These are phyloP conservation scores for Cylloceria caligata DNA, from an alignment of 2,888 invertebrate genomes.

Conservation along the genomic window DNA sequence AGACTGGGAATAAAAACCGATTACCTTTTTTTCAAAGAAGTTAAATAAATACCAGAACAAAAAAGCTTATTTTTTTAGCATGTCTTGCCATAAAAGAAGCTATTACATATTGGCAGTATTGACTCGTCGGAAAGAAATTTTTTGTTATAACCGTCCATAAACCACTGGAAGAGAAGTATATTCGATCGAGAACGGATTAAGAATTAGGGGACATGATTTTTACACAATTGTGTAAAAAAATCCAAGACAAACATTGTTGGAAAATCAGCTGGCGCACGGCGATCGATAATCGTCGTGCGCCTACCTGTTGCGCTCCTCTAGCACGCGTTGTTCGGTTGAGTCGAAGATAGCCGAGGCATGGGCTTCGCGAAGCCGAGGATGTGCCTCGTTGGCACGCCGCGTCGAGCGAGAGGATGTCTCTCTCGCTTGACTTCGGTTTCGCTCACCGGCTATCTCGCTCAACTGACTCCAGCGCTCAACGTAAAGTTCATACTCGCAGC, in stretches of 20 bases:
- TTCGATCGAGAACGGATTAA: slow-evolving; percentile 66
- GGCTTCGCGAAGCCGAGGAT: no score
- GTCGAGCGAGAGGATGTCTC: no score
- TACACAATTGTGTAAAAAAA: slow-evolving; percentile 59
- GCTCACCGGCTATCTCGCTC: no score
- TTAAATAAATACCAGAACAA: slow-evolving; percentile 67
- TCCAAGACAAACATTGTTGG: slow-evolving; percentile 62
- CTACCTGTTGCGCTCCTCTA: no score
- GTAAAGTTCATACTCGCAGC: no score
- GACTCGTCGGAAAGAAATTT: slow-evolving; percentile 66
- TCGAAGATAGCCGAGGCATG: no score
- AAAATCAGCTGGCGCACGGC: no score
- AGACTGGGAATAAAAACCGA: slow-evolving; percentile 62
- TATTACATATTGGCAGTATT: slow-evolving; percentile 71
- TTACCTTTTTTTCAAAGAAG: slow-evolving; percentile 69
- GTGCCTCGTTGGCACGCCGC: no score
- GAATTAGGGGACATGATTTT: slow-evolving; percentile 65
- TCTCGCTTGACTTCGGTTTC: no score
- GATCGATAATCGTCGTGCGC: no score
- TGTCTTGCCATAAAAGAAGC: slow-evolving; percentile 71
- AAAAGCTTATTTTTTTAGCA: slow-evolving; percentile 69
- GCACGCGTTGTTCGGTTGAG: no score
- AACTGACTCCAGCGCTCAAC: no score
- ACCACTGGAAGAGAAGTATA: slow-evolving; percentile 61
- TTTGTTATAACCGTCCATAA: slow-evolving; percentile 65